Base-by-base conservation (phyloP, 2,797 vertebrate genomes). In the Synanceia verrucosa region DNA sequence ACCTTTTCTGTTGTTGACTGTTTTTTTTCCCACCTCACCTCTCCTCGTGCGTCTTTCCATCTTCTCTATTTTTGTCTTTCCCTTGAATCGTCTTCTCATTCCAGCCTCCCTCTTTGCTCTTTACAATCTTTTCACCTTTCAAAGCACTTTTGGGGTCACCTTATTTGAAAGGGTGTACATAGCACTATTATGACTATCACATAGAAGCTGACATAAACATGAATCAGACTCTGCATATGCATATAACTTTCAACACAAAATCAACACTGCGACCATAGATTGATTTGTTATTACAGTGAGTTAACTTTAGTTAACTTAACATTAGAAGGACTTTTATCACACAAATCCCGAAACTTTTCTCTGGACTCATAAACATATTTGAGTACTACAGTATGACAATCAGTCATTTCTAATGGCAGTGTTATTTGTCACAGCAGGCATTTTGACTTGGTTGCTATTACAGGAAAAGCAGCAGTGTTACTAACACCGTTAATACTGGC, bases 1-100 rank as follows among this genome's bases (percentile, higher is more conserved):
- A 71, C 65, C 53, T 31, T 5, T 58, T 73, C 53, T 26, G 9
- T 26, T 65, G 31, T 61, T 74, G 50, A 55, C 58, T n/a, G n/a
- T n/a, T n/a, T 70, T 51, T 33, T 48, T 18, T 26, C 16, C 44
- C 13, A 16, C 51, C 44, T 83, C 50, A 58, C 57, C 72, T 78
- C 47, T 75, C 52, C 41, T 68, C 50, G 41, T 50, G 59, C 65
- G 68, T 57, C 62, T 31, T 28, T 56, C 64, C 56, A 19, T 16
- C 34, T 60, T 46, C 57, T 74, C 68, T 78, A 60, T 79, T 78
- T 79, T 74, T 29, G 64, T 76, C 56, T 60, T 51, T 26, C 18
- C 18, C 47, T n/a, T n/a, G n/a, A n/a, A n/a, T n/a, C 46, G 47
- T 61, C 43, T 34, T n/a, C 56, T 66, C 43, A 2, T 0, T n/a